A percentile compares a stretch with the other conserved stretches of the same genome.
These are phyloP conservation scores for Crax fasciolata DNA, from an alignment of 2,797 vertebrate genomes.

Conservation along the genomic window DNA sequence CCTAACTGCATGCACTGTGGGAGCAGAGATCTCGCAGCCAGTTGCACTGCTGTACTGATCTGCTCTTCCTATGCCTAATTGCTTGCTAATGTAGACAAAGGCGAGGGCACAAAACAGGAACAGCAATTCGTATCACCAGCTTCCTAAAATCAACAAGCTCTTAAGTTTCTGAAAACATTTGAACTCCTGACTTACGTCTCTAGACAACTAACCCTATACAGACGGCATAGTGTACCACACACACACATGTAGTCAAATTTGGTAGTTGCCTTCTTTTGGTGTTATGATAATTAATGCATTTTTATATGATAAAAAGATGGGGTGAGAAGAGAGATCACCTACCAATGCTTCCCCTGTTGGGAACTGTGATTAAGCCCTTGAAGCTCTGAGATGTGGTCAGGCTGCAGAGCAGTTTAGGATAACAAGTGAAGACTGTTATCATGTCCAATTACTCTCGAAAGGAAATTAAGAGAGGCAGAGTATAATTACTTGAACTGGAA, in stretches of 20 bases:
- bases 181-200: slow-evolving; percentile 19
- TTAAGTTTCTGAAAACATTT: slow-evolving; percentile 44
- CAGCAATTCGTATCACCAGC: slow-evolving; percentile 15
- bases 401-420: slow-evolving; percentile 46
- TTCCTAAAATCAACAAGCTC: slow-evolving; percentile 51
- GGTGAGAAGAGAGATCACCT: slow-evolving; percentile 23
- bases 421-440: slow-evolving; percentile 54
- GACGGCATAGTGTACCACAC: neutral
- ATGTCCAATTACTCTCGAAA: slow-evolving; percentile 63
- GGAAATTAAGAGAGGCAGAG: slow-evolving; percentile 70
- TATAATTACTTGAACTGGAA: slow-evolving; percentile 72
- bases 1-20: neutral
- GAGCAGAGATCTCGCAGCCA: neutral
- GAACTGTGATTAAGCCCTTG: slow-evolving; percentile 40
- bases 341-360: slow-evolving; percentile 56
- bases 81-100: slow-evolving; percentile 12
- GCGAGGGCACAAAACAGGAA: neutral
- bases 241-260: neutral
- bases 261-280: neutral
- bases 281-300: slow-evolving; percentile 53
- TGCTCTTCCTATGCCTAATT: neutral
- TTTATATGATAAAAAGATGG: slow-evolving; percentile 40
- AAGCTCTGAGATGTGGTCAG: slow-evolving; percentile 59
- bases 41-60: neutral
- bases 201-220: neutral